A percentile compares a stretch with the other conserved stretches of the same genome.
phyloP scores from a whole-genome alignment of 2,888 invertebrate genomes.

The Allophyes oxyacanthae region DNA sequence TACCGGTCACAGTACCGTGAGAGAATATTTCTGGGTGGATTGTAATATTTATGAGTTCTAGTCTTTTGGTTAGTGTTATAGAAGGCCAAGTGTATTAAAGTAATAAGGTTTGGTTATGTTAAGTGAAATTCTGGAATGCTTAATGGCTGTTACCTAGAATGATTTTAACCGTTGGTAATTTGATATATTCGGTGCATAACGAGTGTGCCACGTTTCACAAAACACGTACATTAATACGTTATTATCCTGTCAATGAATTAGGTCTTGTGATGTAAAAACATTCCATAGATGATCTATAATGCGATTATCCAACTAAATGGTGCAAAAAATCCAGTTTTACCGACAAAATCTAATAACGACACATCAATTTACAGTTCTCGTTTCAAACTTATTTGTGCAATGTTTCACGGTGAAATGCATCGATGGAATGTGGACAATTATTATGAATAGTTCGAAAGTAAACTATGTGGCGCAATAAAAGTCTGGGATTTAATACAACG shows the following conservation, averaged over 20 bases:
- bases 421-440: constrained; percentile 55
- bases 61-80: constrained; percentile 65
- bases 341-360: constrained; percentile 3
- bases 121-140: constrained; percentile 25
- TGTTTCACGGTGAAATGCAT: constrained; percentile 53
- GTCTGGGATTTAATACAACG: constrained; percentile 20
- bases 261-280: constrained; percentile 20
- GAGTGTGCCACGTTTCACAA: constrained; percentile 16
- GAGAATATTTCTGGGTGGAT: constrained; percentile 16
- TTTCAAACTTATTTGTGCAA: constrained; percentile 28
- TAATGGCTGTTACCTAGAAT: constrained; percentile 34
- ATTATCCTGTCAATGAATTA: constrained; percentile 19
- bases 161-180: constrained; percentile 17
- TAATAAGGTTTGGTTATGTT: constrained; percentile 31
- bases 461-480: constrained; percentile 48
- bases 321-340: constrained; percentile 17
- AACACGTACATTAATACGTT: constrained; percentile 18
- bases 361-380: constrained; percentile 21
- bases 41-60: constrained; percentile 69
- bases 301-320: constrained; percentile 26
- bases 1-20: constrained; percentile 93
- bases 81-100: constrained; percentile 41
- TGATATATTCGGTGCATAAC: constrained; percentile 33
- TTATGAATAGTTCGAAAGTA: constrained; percentile 59
- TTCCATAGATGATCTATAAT: constrained; percentile 17